These are phyloP conservation scores for Pipra filicauda DNA, from an alignment of 2,113 vertebrate species.

Conservation along the genomic window DNA sequence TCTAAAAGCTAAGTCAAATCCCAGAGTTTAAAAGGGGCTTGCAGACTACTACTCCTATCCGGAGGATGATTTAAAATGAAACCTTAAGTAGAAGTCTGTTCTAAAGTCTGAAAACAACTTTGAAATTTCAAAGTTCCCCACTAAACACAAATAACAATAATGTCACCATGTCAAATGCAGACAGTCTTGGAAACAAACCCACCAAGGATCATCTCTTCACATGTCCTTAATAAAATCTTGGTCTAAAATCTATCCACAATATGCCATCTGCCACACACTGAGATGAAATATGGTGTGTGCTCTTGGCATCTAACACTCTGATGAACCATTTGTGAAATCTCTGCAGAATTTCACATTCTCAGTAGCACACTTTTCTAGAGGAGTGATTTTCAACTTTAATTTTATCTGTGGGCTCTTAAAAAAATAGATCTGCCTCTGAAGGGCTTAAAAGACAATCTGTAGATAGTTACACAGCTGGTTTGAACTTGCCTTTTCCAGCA, in stretches of 20 bases:
- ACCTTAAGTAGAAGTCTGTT: background rate
- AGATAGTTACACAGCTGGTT: background rate
- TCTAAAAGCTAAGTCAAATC: background rate
- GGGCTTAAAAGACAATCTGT: background rate
- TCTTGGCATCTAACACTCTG: background rate
- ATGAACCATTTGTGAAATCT: slow-evolving; percentile 28
- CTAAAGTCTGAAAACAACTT: background rate
- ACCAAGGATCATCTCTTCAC: slow-evolving; percentile 39
- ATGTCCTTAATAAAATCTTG: slow-evolving; percentile 42
- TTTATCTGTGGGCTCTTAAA: background rate
- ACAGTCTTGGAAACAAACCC: slow-evolving; percentile 10
- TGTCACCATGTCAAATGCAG: background rate
- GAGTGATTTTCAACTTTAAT: background rate
- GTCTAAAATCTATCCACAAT: slow-evolving; percentile 20
- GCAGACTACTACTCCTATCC: background rate
- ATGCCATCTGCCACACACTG: slow-evolving; percentile 19
- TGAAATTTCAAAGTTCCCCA: background rate
- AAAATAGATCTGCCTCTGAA: background rate
- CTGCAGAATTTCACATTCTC: background rate
- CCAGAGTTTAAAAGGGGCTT: background rate
- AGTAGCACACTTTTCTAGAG: background rate
- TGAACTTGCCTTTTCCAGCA: background rate
- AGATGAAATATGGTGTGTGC: slow-evolving; percentile 31
- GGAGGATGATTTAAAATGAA: background rate
- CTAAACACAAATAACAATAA: slow-evolving; percentile 7